Percentiles rank a stretch among this genome's conserved stretches.
These are phyloP conservation scores for Ernsta delagoae DNA, from an alignment of 2,888 invertebrate genomes.

Conservation along the genomic window DNA sequence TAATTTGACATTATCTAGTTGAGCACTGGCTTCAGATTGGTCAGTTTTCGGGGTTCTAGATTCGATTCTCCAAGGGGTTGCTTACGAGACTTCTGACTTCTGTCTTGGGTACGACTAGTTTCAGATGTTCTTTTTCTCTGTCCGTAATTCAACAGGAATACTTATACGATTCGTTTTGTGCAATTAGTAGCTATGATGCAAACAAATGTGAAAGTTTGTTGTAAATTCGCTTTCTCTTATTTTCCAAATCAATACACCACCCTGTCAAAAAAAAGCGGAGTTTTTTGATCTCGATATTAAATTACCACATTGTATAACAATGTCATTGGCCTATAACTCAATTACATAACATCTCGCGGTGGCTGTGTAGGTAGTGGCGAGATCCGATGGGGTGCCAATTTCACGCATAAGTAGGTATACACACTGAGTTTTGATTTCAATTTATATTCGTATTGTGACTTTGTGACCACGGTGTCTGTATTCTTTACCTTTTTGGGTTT, in stretches of 20 bases:
- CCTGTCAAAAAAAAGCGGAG: neutral
- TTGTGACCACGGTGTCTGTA: conserved; percentile 1
- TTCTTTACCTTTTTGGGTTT: neutral
- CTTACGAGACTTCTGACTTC: too few species aligned
- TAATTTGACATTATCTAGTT: neutral
- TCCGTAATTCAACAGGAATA: too few species aligned
- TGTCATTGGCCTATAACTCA: conserved; percentile 5
- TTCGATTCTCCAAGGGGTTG: too few species aligned
- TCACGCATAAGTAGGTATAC: too few species aligned
- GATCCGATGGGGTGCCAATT: neutral
- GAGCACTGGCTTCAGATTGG: neutral
- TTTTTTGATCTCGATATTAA: neutral
- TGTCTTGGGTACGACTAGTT: too few species aligned
- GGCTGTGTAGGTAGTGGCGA: neutral
- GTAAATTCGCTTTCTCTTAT: neutral
- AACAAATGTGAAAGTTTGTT: too few species aligned
- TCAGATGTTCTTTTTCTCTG: too few species aligned
- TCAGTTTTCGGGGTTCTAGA: too few species aligned
- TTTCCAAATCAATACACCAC: neutral
- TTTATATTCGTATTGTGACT: neutral
- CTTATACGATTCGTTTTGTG: too few species aligned
- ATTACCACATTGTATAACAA: too few species aligned
- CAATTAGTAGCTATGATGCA: too few species aligned
- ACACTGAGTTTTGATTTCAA: neutral
- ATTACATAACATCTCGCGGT: conserved; percentile 3